phyloP scores from a whole-genome alignment of 2,797 vertebrate genomes.

The Gymnopithys bicolor region DNA sequence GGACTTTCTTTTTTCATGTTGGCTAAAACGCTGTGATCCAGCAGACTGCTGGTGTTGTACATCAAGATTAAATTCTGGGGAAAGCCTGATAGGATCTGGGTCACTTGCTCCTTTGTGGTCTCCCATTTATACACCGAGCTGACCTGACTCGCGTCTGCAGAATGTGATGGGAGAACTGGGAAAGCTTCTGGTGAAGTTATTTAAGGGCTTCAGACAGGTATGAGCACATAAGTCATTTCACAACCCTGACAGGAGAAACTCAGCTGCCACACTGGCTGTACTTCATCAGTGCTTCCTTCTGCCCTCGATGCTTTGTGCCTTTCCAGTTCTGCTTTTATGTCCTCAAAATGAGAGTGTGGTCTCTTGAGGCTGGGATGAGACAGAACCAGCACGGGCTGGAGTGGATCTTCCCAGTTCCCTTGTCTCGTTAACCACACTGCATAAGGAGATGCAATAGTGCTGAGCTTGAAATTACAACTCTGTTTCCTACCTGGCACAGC shows the following conservation, averaged over 20 bases:
- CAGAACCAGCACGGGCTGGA: background rate
- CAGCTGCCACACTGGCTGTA: rapidly evolving
- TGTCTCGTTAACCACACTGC: background rate
- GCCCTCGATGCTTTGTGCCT: background rate
- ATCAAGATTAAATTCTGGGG: background rate
- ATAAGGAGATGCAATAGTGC: background rate
- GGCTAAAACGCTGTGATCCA: rapidly evolving
- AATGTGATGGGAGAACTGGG: background rate
- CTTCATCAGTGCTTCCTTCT: background rate
- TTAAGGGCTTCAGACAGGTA: background rate
- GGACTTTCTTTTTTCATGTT: rapidly evolving
- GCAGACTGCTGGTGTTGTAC: rapidly evolving
- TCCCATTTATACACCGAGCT: rapidly evolving
- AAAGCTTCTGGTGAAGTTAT: background rate
- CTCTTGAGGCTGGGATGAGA: background rate
- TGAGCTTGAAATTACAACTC: background rate
- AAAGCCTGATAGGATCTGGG: background rate
- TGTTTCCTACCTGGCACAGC: background rate
- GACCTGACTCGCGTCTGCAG: background rate
- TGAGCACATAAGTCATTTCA: background rate
- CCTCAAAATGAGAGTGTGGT: background rate
- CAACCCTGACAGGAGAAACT: background rate
- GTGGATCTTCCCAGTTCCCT: background rate
- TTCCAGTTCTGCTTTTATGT: background rate
- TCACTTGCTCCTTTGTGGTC: background rate